Evolutionary conservation across 2,797 vertebrate genomes (phyloP), one percentile per base, ranked within the genome.

Genomic region (Sebastes aleutianus): DNA sequence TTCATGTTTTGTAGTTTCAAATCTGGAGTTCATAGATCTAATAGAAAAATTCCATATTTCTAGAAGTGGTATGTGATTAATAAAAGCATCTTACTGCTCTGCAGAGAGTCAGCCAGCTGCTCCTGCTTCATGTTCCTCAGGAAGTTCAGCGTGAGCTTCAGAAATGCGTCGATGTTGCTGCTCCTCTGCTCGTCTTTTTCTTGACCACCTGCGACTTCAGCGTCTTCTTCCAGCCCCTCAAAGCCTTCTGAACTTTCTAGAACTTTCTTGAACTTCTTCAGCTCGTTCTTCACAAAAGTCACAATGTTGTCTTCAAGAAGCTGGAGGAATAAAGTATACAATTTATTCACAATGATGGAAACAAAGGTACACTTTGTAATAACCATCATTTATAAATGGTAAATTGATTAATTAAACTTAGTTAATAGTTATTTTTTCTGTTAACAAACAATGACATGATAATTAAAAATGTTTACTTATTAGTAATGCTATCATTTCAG

Each of bases 101-200:
- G 74, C 29, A 91, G 79, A 67, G 24, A 3, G 26, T 82, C 71
- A 10, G 84, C 84, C 71, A 88, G 62, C 29, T 70, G 22, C 6
- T 74, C 59, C 6, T 82, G 43, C 16, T 87, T 79, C 6, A 76
- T 62, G 58, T n/a, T 71, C 32, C 63, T 89, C 36, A 83, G 22
- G 78, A 91, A 80, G 47, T 64, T 57, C 16, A 88, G n/a, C 1
- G 65, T 22, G 43, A 91, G 82, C 13, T 32, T 86, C 43, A 83
- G 39, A 39, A 88, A 26, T 4, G 80, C 69, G 0, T 86, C 64
- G 73, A 18, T 78, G 59, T 57, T 76, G 54, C 10, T 66, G 1
- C 13, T 71, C 2, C n/a, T 69, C 32, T 65, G 54, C 29, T 43
- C 39, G 39, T 74, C 65, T 24, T 76, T 34, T 13, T 74, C 74